phyloP scores from a whole-genome alignment of 2,888 invertebrate species.

The Drosophila affinis region DNA sequence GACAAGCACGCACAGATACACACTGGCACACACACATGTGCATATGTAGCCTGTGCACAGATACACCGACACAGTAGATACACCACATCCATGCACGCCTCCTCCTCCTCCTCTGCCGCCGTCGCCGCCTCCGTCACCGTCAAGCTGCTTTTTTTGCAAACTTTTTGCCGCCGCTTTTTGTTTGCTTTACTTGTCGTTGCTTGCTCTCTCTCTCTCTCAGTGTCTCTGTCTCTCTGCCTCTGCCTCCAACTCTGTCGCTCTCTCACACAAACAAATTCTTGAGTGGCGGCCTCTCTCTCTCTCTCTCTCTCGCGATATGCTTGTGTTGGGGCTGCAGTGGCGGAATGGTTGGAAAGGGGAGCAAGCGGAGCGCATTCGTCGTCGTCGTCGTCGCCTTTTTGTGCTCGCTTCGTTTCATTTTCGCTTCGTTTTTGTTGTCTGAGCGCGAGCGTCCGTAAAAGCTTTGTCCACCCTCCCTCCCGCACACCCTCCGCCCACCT shows the following conservation, averaged over 20 bases:
- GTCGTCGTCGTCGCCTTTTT: constrained; percentile 60
- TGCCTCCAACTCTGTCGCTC: constrained; percentile 12
- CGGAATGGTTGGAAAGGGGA: constrained; percentile 5
- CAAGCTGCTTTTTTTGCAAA: constrained; percentile 70
- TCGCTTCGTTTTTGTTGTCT: constrained; percentile 66
- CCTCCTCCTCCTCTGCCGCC: background rate
- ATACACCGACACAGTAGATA: constrained; percentile 22
- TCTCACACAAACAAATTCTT: constrained; percentile 34
- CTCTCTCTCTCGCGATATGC: background rate
- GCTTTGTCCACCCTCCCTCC: constrained; percentile 51
- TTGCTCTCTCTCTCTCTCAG: constrained; percentile 35
- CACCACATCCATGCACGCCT: constrained; percentile 24
- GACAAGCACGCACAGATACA: constrained; percentile 62
- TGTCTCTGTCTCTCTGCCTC: constrained; percentile 15
- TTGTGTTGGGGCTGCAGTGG: constrained; percentile 19
- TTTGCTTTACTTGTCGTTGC: constrained; percentile 61
- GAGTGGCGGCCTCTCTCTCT: constrained; percentile 26
- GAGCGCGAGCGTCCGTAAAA: constrained; percentile 70
- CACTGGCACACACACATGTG: background rate
- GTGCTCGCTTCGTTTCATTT: constrained; percentile 64
- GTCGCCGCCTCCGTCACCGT: constrained; percentile 35
- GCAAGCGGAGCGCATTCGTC: constrained; percentile 35
- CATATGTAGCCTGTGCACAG: constrained; percentile 9
- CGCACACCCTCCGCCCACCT: constrained; percentile 31
- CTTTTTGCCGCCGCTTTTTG: constrained; percentile 63